phyloP scores from a whole-genome alignment of 2,797 vertebrate species.

The Chelonia mydas region DNA sequence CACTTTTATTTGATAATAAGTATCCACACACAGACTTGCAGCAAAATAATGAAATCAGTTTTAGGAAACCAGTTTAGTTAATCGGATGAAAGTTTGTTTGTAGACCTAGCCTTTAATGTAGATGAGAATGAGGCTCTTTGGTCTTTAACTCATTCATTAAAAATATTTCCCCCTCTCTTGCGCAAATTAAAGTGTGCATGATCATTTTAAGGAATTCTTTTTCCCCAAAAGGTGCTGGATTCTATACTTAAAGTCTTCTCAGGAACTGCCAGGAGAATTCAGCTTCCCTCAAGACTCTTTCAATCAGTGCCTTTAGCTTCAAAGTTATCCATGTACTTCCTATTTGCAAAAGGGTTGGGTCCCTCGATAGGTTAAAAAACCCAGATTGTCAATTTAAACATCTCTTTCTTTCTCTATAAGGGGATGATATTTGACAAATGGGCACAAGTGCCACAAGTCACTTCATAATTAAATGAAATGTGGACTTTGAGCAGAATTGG shows the following conservation, averaged over 20 bases:
- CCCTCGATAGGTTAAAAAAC: neutral
- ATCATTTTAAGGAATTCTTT: slow-evolving; percentile 42
- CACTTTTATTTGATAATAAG: neutral
- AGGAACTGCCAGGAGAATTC: slow-evolving; percentile 35
- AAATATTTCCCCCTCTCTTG: neutral
- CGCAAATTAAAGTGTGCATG: slow-evolving; percentile 18
- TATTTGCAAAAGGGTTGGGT: neutral
- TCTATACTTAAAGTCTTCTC: slow-evolving; percentile 52
- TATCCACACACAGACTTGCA: neutral
- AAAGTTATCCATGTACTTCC: neutral
- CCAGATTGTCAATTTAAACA: neutral
- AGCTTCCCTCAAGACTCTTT: neutral
- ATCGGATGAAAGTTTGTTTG: neutral
- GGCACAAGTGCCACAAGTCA: neutral
- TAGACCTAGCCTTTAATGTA: neutral
- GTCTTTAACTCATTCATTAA: neutral
- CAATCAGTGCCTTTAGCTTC: neutral
- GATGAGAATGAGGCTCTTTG: neutral
- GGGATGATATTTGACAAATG: neutral
- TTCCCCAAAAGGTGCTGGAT: slow-evolving; percentile 2
- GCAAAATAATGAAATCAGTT: neutral
- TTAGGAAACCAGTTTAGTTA: neutral
- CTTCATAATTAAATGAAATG: slow-evolving; percentile 30
- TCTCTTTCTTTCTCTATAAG: neutral
- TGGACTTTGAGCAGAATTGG: slow-evolving; percentile 12